A percentile compares a stretch with the other conserved stretches of the same genome.
These are phyloP conservation scores for Leptatherina wallacei DNA, from an alignment of 2,797 vertebrate species.

Conservation along the genomic window DNA sequence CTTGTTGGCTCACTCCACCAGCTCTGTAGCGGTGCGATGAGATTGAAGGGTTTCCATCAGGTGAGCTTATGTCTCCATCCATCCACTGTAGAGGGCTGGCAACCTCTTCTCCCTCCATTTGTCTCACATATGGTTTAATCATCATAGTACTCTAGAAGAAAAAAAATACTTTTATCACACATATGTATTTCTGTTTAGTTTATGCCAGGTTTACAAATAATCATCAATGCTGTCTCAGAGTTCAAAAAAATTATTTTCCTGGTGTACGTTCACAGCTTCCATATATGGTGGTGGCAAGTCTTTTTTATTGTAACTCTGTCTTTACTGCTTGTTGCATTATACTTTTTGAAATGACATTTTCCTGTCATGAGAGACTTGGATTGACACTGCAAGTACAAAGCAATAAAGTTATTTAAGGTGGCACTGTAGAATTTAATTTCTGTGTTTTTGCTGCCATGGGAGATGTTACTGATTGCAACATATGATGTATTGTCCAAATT, in stretches of 20 bases:
- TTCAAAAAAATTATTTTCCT: neutral
- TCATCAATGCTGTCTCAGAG: neutral
- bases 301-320: neutral
- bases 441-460: neutral
- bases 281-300: too few relatives aligned
- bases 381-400: too few relatives aligned
- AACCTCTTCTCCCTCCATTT: constrained; percentile 85
- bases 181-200: neutral
- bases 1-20: constrained; percentile 49
- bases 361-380: too few relatives aligned
- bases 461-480: neutral
- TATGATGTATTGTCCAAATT: neutral
- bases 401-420: too few relatives aligned
- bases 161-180: constrained; percentile 14
- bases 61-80: constrained; percentile 84
- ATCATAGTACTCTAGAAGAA: constrained; percentile 81
- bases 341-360: neutral
- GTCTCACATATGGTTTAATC: constrained; percentile 84
- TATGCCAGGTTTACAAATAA: neutral
- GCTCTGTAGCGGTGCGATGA: constrained; percentile 70
- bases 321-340: neutral
- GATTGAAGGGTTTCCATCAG: constrained; percentile 82
- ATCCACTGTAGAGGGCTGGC: constrained; percentile 87
- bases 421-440: neutral
- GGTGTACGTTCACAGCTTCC: neutral